Evolutionary conservation across 2,113 vertebrate species (phyloP).

Genomic region (Vimba vimba): DNA sequence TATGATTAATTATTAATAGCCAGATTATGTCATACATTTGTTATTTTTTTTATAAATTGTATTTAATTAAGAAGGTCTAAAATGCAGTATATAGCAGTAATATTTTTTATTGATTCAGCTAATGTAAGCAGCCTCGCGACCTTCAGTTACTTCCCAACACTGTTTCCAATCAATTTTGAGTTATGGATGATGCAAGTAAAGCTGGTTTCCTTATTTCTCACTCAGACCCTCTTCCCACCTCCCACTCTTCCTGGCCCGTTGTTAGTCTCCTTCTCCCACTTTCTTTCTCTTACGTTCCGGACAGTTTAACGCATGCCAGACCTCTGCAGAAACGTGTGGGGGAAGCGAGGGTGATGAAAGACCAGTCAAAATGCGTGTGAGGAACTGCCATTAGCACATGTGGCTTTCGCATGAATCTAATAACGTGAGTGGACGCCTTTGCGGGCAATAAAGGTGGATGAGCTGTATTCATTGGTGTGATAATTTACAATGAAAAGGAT

Average conservation of each 20-base stretch:
- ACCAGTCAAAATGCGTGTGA: conserved; percentile 57
- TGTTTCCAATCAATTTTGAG: conserved; percentile 1
- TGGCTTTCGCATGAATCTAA: conserved; percentile 53
- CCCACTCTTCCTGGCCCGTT: conserved; percentile 27
- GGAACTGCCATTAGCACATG: conserved; percentile 60
- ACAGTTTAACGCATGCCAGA: conserved; percentile 64
- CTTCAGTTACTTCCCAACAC: background rate
- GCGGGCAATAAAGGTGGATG: conserved; percentile 44
- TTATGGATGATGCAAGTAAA: conserved; percentile 31
- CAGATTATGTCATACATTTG: background rate
- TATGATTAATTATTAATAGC: background rate
- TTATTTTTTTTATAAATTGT: fast-evolving
- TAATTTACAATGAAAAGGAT: conserved; percentile 39
- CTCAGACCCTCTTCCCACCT: conserved; percentile 39
- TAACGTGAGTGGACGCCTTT: conserved; percentile 41
- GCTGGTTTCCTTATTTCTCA: conserved; percentile 48
- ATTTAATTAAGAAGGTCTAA: background rate
- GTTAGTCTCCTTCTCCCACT: conserved; percentile 38
- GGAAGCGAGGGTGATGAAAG: conserved; percentile 62
- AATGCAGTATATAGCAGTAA: background rate
- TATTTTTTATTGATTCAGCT: conserved; percentile 9
- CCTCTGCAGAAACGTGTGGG: conserved; percentile 52
- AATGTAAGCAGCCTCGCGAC: background rate
- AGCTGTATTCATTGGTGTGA: conserved; percentile 27
- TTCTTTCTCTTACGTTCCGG: conserved; percentile 52